phyloP scores from a whole-genome alignment of 2,113 vertebrate species.

The Callithrix jacchus region DNA sequence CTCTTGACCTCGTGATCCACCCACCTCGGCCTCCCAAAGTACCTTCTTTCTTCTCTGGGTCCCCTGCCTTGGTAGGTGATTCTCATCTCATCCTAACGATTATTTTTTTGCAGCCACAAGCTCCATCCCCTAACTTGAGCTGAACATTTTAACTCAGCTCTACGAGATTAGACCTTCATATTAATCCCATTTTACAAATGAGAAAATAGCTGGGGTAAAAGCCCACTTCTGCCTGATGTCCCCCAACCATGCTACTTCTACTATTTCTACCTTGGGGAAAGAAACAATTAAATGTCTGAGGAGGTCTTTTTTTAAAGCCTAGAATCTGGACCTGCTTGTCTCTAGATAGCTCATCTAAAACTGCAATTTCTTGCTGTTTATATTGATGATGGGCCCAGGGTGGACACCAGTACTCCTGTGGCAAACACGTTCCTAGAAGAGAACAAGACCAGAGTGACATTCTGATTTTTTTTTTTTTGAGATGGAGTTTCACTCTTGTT shows the following conservation, averaged over 20 bases:
- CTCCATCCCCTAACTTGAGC: not conserved
- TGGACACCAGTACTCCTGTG: rapidly evolving
- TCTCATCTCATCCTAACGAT: not conserved
- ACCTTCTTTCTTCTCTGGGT: not conserved
- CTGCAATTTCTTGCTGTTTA: not conserved
- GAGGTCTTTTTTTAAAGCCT: not conserved
- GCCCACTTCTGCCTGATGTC: not conserved
- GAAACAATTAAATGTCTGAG: not conserved
- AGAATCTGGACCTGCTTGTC: not conserved
- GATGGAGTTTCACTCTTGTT: too few relatives aligned
- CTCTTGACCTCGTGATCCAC: too few relatives aligned
- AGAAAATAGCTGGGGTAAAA: too few relatives aligned
- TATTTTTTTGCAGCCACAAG: not conserved
- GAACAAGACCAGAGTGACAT: not conserved
- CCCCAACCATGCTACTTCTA: not conserved
- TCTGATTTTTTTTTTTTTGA: too few relatives aligned
- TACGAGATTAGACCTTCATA: not conserved
- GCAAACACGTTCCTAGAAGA: not conserved
- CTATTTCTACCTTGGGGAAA: not conserved
- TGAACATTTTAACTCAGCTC: not conserved
- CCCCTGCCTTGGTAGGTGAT: not conserved
- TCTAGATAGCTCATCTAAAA: not conserved
- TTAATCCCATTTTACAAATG: not conserved
- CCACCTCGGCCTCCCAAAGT: too few relatives aligned
- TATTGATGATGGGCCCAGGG: not conserved